Conservation (phyloP, 2,113 vertebrate genomes). For the Crotalus horridus region DNA sequence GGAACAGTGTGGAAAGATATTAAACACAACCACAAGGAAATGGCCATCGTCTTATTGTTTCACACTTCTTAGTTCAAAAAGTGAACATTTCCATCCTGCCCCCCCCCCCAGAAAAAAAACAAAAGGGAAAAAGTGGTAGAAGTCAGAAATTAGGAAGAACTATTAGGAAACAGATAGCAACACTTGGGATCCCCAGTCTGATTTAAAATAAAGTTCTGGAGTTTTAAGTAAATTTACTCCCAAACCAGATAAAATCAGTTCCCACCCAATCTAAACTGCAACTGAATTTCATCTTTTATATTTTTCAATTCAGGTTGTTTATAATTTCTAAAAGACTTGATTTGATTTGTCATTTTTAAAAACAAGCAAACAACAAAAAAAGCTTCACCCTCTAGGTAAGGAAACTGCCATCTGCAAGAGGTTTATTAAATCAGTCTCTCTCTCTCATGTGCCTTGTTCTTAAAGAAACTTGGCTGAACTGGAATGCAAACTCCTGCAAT, state of each 20-base stretch:
- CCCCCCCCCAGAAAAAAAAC: too few relatives aligned
- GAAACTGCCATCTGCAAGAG: constrained; percentile 46
- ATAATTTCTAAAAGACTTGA: constrained; percentile 60
- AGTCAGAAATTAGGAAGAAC: not conserved
- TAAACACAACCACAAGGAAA: not conserved
- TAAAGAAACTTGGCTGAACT: constrained; percentile 62
- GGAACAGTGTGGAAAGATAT: not conserved
- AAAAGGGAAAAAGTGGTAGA: not conserved
- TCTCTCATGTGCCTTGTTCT: constrained; percentile 49
- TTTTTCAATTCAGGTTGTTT: constrained; percentile 57
- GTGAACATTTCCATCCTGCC: too few relatives aligned
- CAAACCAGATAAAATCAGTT: not conserved
- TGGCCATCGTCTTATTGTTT: not conserved
- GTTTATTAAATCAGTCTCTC: constrained; percentile 53
- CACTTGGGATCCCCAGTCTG: not conserved
- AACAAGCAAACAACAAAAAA: constrained; percentile 41
- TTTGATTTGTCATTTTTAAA: constrained; percentile 36
- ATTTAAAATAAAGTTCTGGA: not conserved
- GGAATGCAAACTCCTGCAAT: constrained; percentile 48
- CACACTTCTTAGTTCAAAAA: not conserved
- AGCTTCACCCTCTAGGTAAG: constrained; percentile 18
- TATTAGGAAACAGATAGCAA: not conserved
- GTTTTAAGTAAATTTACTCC: not conserved
- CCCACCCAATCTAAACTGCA: not conserved
- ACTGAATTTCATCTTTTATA: constrained; percentile 37